Evolutionary conservation across 2,888 invertebrate genomes (phyloP), one percentile per base, ranked within the genome.

Genomic region (Habrosyne pyritoides): DNA sequence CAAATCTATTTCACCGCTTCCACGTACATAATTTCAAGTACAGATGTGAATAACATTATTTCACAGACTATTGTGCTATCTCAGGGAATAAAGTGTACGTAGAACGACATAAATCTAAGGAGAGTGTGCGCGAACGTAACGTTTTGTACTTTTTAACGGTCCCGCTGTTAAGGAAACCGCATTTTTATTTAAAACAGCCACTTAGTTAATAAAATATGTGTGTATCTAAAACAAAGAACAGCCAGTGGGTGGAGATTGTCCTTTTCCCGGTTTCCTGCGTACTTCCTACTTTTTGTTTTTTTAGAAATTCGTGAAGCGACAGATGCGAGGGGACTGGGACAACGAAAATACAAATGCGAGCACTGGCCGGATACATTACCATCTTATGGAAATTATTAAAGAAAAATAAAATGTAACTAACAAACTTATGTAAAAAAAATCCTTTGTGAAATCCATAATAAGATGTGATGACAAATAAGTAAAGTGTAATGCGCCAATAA

Each of bases 171-270:
- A 72, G 83, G 79, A 79, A 89, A 87, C 86, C 85, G 87, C 87
- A 82, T 90, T 92, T 91, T 92, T 92, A 92, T 92, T 92, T 84
- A 91, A 92, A 91, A 81, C 80, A 90, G 84, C 87, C 91, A 91
- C 90, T 91, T 91, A 90, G 86, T 85, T 86, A 86, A 89, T 88
- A 90, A 92, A 92, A 92, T 91, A 91, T 91, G 89, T 90, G 82
- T 83, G 80, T 81, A 79, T 77, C 79, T 79, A 75, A 82, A 86
- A 91, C 90, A 89, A 89, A 84, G 80, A 86, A 86, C 88, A 84
- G 83, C 81, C 79, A 75, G 75, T 81, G 87, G 86, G 86, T 79
- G 88, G 89, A 80, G 82, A 86, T 78, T 69, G 80, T 74, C 83
- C 83, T 81, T 81, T 82, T 76, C 75, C 78, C 77, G 72, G 70